These are phyloP conservation scores for Morbakka virulenta DNA, from an alignment of 30 jellyfish, hydroid and myxozoan genomes.

Conservation along the genomic window DNA sequence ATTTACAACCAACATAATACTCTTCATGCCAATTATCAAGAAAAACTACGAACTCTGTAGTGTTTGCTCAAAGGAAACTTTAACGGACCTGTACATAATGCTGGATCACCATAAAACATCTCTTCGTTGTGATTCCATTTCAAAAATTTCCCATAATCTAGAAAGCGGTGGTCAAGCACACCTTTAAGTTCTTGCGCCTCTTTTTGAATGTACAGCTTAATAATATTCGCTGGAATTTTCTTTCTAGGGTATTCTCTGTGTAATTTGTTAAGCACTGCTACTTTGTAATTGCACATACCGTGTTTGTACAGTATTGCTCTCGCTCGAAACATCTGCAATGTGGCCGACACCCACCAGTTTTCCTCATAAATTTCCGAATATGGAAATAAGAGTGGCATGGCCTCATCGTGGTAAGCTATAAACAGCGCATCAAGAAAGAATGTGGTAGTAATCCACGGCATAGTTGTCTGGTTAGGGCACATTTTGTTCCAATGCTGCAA, in stretches of 20 bases:
- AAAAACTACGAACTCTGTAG: no score
- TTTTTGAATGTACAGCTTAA: conserved; percentile 8
- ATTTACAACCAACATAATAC: no score
- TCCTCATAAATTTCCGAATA: conserved; percentile 42
- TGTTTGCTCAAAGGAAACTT: conserved; percentile 54
- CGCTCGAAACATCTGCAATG: conserved; percentile 33
- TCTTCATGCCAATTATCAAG: no score
- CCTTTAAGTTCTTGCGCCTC: conserved; percentile 32
- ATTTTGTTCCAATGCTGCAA: conserved; percentile 44
- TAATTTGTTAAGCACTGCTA: conserved; percentile 29
- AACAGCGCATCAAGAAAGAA: conserved; percentile 48
- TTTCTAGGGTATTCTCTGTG: conserved; percentile 54
- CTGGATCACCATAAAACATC: conserved; percentile 26
- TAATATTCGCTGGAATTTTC: conserved; percentile 19
- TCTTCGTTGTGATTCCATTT: conserved; percentile 46
- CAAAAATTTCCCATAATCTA: conserved; percentile 11
- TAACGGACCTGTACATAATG: conserved; percentile 47
- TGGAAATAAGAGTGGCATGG: conserved; percentile 51
- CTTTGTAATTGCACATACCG: conserved; percentile 33
- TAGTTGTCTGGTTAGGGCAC: conserved; percentile 7
- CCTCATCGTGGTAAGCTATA: conserved; percentile 61
- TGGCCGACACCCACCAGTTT: conserved; percentile 44
- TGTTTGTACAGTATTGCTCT: conserved; percentile 48
- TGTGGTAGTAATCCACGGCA: conserved; percentile 54
- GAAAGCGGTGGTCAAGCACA: conserved; percentile 25